phyloP scores from a whole-genome alignment of 2,888 invertebrate species.

The Smittia aterrima region DNA sequence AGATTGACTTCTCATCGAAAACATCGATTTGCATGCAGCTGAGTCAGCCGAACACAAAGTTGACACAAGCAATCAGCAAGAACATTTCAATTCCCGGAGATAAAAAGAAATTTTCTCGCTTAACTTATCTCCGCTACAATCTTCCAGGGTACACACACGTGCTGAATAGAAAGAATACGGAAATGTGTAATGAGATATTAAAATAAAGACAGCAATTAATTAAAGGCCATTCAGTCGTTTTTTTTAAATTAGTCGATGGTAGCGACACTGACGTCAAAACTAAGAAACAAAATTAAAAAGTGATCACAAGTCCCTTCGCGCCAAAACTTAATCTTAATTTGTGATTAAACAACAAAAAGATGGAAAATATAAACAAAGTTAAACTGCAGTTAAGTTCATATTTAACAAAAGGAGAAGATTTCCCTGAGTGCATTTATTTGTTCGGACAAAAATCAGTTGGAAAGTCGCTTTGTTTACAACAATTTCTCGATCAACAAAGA shows the following conservation, averaged over 20 bases:
- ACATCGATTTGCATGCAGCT: conserved; percentile 76
- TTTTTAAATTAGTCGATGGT: too few species aligned
- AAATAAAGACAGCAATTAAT: too few species aligned
- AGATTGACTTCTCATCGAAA: conserved; percentile 73
- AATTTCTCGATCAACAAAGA: conserved; percentile 59
- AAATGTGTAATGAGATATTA: conserved; percentile 64
- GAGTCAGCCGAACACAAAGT: conserved; percentile 63
- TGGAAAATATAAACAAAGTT: too few species aligned
- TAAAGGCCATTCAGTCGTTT: too few species aligned
- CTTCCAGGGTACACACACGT: conserved; percentile 71
- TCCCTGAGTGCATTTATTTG: conserved; percentile 70
- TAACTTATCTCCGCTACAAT: conserved; percentile 57
- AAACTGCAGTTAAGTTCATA: background rate
- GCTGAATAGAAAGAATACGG: conserved; percentile 74
- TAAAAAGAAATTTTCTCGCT: conserved; percentile 56
- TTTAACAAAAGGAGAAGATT: conserved; percentile 56
- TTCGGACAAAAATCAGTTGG: conserved; percentile 84
- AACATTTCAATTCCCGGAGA: conserved; percentile 64
- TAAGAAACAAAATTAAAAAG: too few species aligned
- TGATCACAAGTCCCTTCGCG: too few species aligned
- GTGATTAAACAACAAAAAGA: too few species aligned
- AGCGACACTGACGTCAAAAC: too few species aligned
- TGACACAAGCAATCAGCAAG: conserved; percentile 64
- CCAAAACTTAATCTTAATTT: too few species aligned
- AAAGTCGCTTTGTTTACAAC: conserved; percentile 69